Evolutionary conservation across 2,888 invertebrate species (phyloP), one percentile per base, ranked within the genome.

Genomic region (Melanotus villosus): DNA sequence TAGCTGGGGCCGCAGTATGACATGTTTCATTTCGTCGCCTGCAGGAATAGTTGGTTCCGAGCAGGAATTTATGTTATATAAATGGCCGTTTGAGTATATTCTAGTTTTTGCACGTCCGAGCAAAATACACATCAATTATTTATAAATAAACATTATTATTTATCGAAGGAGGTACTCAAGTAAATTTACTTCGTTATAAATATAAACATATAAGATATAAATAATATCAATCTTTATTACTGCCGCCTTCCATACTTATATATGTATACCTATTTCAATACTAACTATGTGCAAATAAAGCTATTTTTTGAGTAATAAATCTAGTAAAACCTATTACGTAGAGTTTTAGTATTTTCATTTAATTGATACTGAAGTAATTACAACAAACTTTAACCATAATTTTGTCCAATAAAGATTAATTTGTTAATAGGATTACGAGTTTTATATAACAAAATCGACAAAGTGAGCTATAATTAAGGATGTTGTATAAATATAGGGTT

Each of bases 1-100:
- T 71, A 54, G 68, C 70, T 75, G 71, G 52, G 68, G 68, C 65
- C 71, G 60, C 73, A 68, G 70, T 71, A 75, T 73, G 77, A 76
- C 75, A 77, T 78, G 76, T 78, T 78, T 78, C 76, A 76, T 77
- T 76, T 76, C 76, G 75, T 74, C 76, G 74, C 78, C 75, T 66
- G 58, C 73, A 65, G 73, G 75, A 77, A 76, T 75, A 71, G 71
- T 74, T 79, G 76, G 68, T 64, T 63, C 68, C 6, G 62, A 63
- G 38, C 68, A 64, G 43, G 65, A 65, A 69, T 72, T 74, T 68
- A 69, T 69, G 59, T 65, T 62, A 45, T 71, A 73, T 74, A 67
- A 71, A 73, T 74, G 68, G 69, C 54, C 50, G 43, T 69, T 68
- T 16, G 32, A 32, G 52, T 16, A 32, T 32, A 26, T 19, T 50